Evolutionary conservation across 2,797 vertebrate species (phyloP), one percentile per base, ranked within the genome.

Genomic region (Pitangus sulphuratus): DNA sequence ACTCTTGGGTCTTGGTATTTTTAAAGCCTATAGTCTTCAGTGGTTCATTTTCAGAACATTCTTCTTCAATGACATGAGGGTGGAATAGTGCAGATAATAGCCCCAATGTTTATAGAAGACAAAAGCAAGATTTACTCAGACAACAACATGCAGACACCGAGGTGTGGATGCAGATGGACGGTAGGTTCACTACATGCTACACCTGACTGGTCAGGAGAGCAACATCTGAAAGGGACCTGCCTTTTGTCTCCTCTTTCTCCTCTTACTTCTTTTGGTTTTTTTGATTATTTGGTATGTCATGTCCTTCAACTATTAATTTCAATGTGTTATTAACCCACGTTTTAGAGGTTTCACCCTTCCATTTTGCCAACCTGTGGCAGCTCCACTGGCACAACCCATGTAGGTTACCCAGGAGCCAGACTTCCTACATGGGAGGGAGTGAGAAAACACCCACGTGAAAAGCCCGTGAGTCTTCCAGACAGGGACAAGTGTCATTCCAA

Each of bases 1-100:
- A 39, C 33, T 87, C 72, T 90, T 79, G 76, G 50, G 54, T 62
- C 6, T 3, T 28, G 57, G 50, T 78, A 53, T 92, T 92, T 96
- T 44, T 60, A 69, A 94, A 96, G 31, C 57, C 84, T 54, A 2
- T 45, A 65, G 72, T 39, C 82, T 72, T 84, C 72, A 91, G 84
- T 2, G 2, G 54, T 76, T 95, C 72, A 21, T 95, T 88, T 93
- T 88, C 82, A 91, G 65, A 93, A 76, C 87, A 64, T 93, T 94
- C 69, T 79, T 92, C 65, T 86, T 70, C 91, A 76, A 11, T 82
- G 91, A 90, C 83, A 48, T 11, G 72, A 78, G 76, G 26, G 47
- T 39, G 44, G 39, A 90, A 76, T 65, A 56, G 31, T 8, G 19
- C 77, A 76, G 89, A 84, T 86, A 76, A 76, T 6, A 61, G 19